Base-by-base conservation (phyloP, 2,888 invertebrate genomes). In the Meliscaeva auricollis region DNA sequence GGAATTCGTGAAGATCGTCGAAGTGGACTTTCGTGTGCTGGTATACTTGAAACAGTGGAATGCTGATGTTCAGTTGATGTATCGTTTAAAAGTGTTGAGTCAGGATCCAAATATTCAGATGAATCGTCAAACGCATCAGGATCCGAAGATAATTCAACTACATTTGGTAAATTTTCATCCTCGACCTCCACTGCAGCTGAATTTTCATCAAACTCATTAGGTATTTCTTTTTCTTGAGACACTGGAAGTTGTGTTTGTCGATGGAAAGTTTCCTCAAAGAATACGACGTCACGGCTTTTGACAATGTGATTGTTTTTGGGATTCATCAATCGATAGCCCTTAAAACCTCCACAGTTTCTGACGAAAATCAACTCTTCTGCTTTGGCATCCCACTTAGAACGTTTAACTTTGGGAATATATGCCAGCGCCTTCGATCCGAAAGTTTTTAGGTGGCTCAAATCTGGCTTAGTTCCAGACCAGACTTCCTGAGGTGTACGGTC, bases 301-400 rank as follows among this genome's bases (percentile, higher is more conserved):
- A 64, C 8, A 1, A 78, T 9, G 8, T 64, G 64, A 13, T 54
- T 32, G 22, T 56, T 73, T 38, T 46, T 41, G 9, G 66, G 66
- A 13, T 75, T 32, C 4, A 78, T n/a, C 30, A 84, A 20, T 17
- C 79, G 56, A 22, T 75, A 78, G 0, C 66, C 79, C 48, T 76
- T 76, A 22, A 68, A 68, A 17, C 68, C 56, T 7, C 72, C 50
- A 13, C 79, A 74, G 44, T 84, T 78, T 17, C 78, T 70, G 20
- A 78, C 54, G 17, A 83, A 74, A 35, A 78, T 56, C 8, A 56
- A 13, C 30, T 83, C 62, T 46, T 74, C n/a, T 9, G 56, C 52
- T 54, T 74, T 81, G 9, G 50, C 1, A 30, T 81, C 52, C 54
- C 30, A 54, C 3, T 54, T 54, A n/a, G n/a, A 9, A n/a, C 26